A percentile compares a stretch with the other conserved stretches of the same genome.
Conservation (phyloP, 2,113 vertebrate species). For the Globicephala melas region DNA sequence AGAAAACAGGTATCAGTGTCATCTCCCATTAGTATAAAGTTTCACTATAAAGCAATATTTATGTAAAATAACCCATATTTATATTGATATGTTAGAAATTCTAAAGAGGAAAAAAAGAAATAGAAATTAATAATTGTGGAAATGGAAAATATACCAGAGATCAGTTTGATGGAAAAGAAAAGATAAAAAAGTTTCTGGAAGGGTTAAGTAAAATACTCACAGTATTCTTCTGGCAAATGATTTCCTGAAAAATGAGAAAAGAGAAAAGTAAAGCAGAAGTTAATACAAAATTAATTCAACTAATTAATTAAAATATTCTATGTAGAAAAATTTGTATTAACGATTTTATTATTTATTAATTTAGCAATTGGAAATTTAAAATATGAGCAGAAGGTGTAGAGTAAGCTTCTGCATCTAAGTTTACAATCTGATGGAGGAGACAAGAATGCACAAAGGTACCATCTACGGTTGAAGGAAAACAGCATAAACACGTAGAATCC, state of each 20-base stretch:
- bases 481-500: not conserved
- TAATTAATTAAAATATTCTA: not conserved
- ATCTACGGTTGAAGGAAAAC: not conserved
- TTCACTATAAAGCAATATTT: not conserved
- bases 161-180: not conserved
- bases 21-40: not conserved
- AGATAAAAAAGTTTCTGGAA: slow-evolving; percentile 40
- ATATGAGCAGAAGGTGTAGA: not conserved
- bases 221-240: slow-evolving; percentile 99
- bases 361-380: not conserved
- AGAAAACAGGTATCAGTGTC: not conserved
- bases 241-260: slow-evolving; percentile 88
- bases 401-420: not conserved
- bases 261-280: not conserved
- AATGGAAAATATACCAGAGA: slow-evolving; percentile 39
- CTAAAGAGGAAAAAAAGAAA: not conserved
- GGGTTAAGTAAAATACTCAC: slow-evolving; percentile 85
- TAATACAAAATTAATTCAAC: slow-evolving; percentile 31
- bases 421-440: not conserved
- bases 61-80: not conserved
- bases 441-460: not conserved
- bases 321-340: not conserved
- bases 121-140: not conserved
- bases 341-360: not conserved
- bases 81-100: not conserved